Conservation (phyloP, 2,113 vertebrate species). For the Prolemur simus region DNA sequence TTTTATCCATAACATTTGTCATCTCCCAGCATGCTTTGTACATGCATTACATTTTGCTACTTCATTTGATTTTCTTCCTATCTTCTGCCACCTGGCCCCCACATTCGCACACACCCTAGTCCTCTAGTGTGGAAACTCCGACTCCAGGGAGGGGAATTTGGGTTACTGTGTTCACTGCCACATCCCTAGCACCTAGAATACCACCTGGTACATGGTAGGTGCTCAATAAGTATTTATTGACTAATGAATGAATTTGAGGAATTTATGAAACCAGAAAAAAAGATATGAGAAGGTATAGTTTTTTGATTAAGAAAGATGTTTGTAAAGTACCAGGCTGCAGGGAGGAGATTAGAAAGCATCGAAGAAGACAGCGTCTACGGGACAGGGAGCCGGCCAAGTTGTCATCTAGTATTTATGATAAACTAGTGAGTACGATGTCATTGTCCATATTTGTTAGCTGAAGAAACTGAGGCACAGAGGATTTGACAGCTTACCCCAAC, state of each 20-base stretch:
- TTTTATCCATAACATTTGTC: not conserved
- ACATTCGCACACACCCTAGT: not conserved
- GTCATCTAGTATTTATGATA: not conserved
- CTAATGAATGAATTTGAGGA: not conserved
- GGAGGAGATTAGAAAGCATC: not conserved
- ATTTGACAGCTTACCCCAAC: not conserved
- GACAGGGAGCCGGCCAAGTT: not conserved
- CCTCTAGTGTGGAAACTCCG: not conserved
- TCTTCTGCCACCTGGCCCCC: not conserved
- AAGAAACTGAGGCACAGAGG: not conserved
- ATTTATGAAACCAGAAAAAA: not conserved
- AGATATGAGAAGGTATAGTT: not conserved
- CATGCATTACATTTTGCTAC: too few species aligned
- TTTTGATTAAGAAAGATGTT: not conserved
- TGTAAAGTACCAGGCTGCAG: not conserved
- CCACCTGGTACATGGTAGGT: rapidly evolving
- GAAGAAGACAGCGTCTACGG: not conserved
- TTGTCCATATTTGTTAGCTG: not conserved
- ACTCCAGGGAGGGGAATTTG: not conserved
- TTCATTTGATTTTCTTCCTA: not conserved
- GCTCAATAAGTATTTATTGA: not conserved
- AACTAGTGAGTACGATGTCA: not conserved
- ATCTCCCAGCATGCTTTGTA: not conserved
- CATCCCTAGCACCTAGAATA: not conserved
- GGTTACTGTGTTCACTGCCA: not conserved